A percentile compares a stretch with the other conserved stretches of the same genome.
phyloP scores from a whole-genome alignment of 2,888 invertebrate genomes.

The Apomyelois bistriatella region DNA sequence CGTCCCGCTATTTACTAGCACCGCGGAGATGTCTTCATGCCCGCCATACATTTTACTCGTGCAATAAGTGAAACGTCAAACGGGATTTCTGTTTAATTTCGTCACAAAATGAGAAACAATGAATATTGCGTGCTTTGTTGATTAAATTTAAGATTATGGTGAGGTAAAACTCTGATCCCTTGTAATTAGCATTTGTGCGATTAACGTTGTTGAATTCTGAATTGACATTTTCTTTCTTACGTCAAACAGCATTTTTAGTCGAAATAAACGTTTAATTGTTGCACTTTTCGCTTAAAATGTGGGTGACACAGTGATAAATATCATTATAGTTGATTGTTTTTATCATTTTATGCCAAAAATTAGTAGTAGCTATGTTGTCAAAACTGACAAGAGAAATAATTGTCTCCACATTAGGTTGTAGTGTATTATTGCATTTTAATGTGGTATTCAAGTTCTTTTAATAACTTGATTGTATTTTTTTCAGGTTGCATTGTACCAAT shows the following conservation, averaged over 20 bases:
- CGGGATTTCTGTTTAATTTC: conserved; percentile 53
- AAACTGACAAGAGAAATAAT: background rate
- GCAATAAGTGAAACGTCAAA: conserved; percentile 76
- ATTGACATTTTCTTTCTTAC: conserved; percentile 46
- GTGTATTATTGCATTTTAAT: background rate
- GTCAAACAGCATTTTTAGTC: conserved; percentile 39
- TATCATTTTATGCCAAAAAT: background rate
- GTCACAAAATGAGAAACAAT: conserved; percentile 30
- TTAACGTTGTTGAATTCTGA: conserved; percentile 29
- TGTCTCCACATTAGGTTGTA: background rate
- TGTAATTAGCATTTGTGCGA: conserved; percentile 24
- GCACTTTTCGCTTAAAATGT: background rate
- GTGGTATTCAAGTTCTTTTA: background rate
- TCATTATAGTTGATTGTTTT: background rate
- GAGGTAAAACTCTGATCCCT: conserved; percentile 29
- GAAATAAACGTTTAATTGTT: conserved; percentile 21
- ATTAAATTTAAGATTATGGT: conserved; percentile 20
- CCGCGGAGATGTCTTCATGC: conserved; percentile 44
- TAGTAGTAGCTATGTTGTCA: background rate
- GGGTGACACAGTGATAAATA: background rate
- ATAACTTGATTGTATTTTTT: conserved; percentile 24
- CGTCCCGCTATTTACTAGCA: conserved; percentile 37
- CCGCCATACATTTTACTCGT: conserved; percentile 75
- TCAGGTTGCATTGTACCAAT: conserved; percentile 55
- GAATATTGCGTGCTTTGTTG: conserved; percentile 19